Evolutionary conservation across 2,888 invertebrate genomes (phyloP), one percentile per base, ranked within the genome.

Genomic region (Spisula solida): DNA sequence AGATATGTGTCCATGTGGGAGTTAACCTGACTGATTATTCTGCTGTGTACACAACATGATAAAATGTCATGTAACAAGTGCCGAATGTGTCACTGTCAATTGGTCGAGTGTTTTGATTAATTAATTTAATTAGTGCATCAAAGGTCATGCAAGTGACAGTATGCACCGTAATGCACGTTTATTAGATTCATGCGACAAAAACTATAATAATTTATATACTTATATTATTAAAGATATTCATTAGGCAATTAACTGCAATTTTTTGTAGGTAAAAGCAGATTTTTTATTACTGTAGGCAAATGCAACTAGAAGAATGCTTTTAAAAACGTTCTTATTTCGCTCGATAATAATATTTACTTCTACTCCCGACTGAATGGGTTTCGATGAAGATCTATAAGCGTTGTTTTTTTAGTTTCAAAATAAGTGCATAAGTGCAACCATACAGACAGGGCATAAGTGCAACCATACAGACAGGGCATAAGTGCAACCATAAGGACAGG

Each of bases 101-200:
- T 66, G 60, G 41, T 66, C n/a, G 25, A 25, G n/a, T 25, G 60
- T n/a, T 20, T 66, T 66, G 60, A 66, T 66, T 66, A 66, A 66
- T 66, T 66, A 66, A 66, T 66, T 66, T 25, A 66, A 66, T 66
- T 66, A 66, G 25, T 66, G 25, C 60, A 25, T 25, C n/a, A 66
- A 66, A n/a, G n/a, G 60, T 66, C 25, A 66, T 25, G 25, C 60
- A 66, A 25, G 4, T 66, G 60, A 66, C 60, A 66, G 25, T 25
- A 66, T n/a, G 60, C n/a, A 66, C 60, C 25, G 6, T 25, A 25
- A 66, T n/a, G 60, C n/a, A 25, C 25, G 60, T 25, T n/a, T 66
- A 66, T 66, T 20, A n/a, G 25, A 66, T 8, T 10, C 8, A 25
- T 25, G 25, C n/a, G 25, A 25, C 60, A 66, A 66, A 66, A 66